These are phyloP conservation scores for Actenoides lindsayi DNA, from an alignment of 2,113 vertebrate species.

Conservation along the genomic window DNA sequence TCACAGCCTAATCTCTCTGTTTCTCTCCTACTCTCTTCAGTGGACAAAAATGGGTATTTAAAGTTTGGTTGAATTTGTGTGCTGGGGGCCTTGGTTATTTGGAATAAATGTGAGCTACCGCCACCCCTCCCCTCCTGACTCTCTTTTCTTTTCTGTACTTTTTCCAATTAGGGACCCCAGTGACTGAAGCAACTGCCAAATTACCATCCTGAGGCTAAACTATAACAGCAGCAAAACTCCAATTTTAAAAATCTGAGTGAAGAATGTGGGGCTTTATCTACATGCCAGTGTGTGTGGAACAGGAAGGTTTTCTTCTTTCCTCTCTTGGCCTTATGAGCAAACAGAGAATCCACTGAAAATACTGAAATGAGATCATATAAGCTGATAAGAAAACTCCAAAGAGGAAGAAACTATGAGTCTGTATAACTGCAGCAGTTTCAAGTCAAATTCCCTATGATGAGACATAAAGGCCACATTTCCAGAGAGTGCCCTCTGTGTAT, in stretches of 20 bases:
- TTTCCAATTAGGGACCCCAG: slow-evolving; percentile 16
- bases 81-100: slow-evolving; percentile 8
- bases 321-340: background rate
- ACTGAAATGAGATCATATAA: background rate
- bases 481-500: background rate
- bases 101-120: background rate
- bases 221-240: slow-evolving; percentile 41
- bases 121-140: background rate
- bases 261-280: slow-evolving; percentile 9
- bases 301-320: background rate
- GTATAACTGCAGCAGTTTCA: background rate
- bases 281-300: background rate
- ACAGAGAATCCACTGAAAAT: background rate
- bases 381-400: background rate
- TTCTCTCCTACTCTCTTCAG: slow-evolving; percentile 10
- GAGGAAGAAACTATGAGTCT: background rate
- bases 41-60: slow-evolving; percentile 24
- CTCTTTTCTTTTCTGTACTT: background rate
- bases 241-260: slow-evolving; percentile 46
- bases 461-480: background rate
- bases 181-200: background rate
- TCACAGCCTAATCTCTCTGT: background rate
- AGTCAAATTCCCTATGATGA: background rate
- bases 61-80: slow-evolving; percentile 23
- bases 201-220: slow-evolving; percentile 42